Conservation (phyloP, 2,113 vertebrate genomes). For the Cairina moschata region DNA sequence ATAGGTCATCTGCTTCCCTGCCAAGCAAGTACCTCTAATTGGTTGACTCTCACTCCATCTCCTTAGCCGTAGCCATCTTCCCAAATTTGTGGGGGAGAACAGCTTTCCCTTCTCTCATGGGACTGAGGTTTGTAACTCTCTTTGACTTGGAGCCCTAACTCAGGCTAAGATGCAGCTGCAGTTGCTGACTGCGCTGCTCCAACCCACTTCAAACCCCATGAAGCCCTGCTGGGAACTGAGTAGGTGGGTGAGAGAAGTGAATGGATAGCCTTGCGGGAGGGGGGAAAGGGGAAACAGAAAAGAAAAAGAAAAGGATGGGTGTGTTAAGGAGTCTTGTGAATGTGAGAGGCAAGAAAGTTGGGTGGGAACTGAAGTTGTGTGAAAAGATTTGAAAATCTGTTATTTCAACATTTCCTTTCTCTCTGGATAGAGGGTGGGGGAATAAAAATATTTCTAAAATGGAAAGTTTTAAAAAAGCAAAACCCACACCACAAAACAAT, state of each 20-base stretch:
- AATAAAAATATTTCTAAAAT: background rate
- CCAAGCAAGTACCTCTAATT: accelerated
- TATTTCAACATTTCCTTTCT: background rate
- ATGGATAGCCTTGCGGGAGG: background rate
- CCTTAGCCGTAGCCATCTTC: background rate
- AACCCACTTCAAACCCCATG: background rate
- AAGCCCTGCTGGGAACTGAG: background rate
- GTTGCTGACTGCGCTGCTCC: accelerated
- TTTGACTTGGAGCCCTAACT: background rate
- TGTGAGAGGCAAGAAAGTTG: background rate
- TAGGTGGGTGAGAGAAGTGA: background rate
- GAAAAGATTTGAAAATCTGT: background rate
- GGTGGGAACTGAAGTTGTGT: accelerated
- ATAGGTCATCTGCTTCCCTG: background rate
- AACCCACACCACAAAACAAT: background rate
- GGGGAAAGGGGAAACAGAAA: background rate
- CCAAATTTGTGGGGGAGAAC: background rate
- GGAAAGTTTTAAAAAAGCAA: background rate
- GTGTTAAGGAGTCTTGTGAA: background rate
- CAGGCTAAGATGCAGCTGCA: accelerated
- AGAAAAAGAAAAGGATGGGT: background rate
- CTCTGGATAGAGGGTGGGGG: background rate
- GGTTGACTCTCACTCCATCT: background rate
- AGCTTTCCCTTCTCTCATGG: background rate
- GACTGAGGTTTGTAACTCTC: background rate